These are phyloP conservation scores for Gnatocerus cornutus DNA, from an alignment of 2,888 invertebrate genomes.

Conservation along the genomic window DNA sequence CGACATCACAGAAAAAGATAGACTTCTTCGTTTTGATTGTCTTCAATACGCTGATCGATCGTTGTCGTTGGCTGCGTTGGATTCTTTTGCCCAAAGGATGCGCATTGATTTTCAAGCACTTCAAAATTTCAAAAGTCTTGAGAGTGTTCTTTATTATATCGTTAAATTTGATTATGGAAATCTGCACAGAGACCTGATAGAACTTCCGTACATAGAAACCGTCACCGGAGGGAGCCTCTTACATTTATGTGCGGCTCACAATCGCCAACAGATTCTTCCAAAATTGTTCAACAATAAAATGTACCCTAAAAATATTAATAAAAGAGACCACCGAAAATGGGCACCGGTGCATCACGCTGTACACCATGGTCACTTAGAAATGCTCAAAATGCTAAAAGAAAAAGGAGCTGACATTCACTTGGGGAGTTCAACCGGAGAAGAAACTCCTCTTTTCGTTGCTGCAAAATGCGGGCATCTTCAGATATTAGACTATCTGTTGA, in stretches of 20 bases:
- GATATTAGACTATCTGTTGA: neutral
- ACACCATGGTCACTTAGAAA: neutral
- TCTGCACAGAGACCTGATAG: neutral
- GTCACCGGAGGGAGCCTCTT: neutral
- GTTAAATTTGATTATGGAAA: neutral
- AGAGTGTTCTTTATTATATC: neutral
- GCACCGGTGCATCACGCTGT: neutral
- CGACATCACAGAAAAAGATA: constrained; percentile 1
- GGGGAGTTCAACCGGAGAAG: neutral
- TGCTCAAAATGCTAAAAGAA: neutral
- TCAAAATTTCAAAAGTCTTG: neutral
- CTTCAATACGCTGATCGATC: constrained; percentile 11
- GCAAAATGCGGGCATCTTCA: neutral
- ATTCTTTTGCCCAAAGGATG: neutral
- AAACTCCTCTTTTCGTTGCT: constrained; percentile 1
- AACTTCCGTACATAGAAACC: neutral
- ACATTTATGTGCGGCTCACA: neutral
- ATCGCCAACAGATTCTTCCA: neutral
- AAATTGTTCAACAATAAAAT: neutral
- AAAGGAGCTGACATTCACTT: neutral
- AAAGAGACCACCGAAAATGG: neutral
- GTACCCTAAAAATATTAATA: neutral
- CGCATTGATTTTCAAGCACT: neutral
- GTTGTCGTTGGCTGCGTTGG: neutral
- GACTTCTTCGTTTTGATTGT: neutral